phyloP scores from a whole-genome alignment of 1,140 invertebrate genomes.

The Lasaia peninsularis region DNA sequence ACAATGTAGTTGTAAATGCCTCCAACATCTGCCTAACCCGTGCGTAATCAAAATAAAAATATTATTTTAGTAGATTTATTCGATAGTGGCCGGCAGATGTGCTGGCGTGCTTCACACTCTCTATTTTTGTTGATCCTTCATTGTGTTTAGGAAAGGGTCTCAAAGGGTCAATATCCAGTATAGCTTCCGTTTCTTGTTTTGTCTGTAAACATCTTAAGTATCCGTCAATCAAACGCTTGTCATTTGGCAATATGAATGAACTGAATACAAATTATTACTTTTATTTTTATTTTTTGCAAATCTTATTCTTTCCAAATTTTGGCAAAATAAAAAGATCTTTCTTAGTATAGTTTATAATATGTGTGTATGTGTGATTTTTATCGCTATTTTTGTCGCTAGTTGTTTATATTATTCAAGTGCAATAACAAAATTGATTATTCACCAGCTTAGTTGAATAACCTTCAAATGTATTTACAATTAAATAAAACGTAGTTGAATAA shows the following conservation, averaged over 20 bases:
- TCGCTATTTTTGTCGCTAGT: no score
- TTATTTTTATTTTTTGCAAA: no score
- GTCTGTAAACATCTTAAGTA: conserved; percentile 61
- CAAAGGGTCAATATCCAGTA: conserved; percentile 65
- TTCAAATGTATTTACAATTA: no score
- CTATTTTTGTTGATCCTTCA: conserved; percentile 66
- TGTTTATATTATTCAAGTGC: no score
- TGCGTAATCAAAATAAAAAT: conserved; percentile 76
- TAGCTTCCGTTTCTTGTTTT: conserved; percentile 70
- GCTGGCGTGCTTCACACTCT: conserved; percentile 53
- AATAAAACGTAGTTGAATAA: no score
- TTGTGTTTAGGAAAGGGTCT: conserved; percentile 62
- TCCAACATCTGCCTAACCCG: conserved; percentile 71
- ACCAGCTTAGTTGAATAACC: no score
- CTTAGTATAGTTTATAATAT: no score
- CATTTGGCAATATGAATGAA: neutral
- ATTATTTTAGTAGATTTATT: conserved; percentile 76
- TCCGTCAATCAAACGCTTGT: conserved; percentile 34
- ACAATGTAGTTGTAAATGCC: conserved; percentile 32
- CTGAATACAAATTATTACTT: no score
- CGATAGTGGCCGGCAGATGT: conserved; percentile 73
- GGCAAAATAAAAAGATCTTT: no score
- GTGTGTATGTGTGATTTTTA: no score
- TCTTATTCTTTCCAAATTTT: no score
- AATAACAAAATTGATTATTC: no score